Base-by-base conservation (phyloP, 2,888 invertebrate species). In the Amblyjoppa proteus region DNA sequence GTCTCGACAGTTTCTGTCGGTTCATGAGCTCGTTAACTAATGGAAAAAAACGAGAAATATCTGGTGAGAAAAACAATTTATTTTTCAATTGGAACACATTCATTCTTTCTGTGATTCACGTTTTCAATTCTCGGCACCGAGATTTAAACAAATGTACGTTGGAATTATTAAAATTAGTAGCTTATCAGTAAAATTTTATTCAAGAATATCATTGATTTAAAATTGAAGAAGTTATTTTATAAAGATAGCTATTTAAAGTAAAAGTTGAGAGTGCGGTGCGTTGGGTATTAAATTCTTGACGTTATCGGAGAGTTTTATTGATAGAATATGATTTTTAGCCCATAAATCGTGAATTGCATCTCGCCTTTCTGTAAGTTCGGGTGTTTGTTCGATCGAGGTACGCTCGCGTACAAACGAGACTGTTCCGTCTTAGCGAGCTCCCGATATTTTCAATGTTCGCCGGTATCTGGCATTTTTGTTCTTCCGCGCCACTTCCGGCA, bases 401-500 rank as follows among this genome's bases (percentile, higher is more conserved):
- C n/a, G 9, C 38, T 25, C 41, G 53, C 3, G 28, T 41, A 68
- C 31, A 28, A 41, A 38, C 16, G 28, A 16, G 11, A 66, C 41
- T 56, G 68, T 7, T 13, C 3, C 3, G 41, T 38, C 25, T 20
- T 41, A 38, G 20, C 3, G 53, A 38, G 66, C 38, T 66, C 25
- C 31, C 16, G 66, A 77, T 66, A 7, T 51, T 41, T 77, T 38
- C 53, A 56, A 53, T 77, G 53, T 28, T 38, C 68, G 41, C 28
- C 68, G 28, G 28, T 77, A 68, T 68, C 68, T 41, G 41, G 56
- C 41, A 41, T 68, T 53, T 34, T 49, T 31, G 34, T 31, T 49
- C 49, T 79, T 58, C 20, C 41, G 7, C 28, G 64, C 11, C 74
- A 77, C 68, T 78, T 78, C 61, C 73, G 77, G 61, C 73, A 68